These are phyloP conservation scores for Platichthys flesus DNA, from an alignment of 2,113 vertebrate genomes.

Conservation along the genomic window DNA sequence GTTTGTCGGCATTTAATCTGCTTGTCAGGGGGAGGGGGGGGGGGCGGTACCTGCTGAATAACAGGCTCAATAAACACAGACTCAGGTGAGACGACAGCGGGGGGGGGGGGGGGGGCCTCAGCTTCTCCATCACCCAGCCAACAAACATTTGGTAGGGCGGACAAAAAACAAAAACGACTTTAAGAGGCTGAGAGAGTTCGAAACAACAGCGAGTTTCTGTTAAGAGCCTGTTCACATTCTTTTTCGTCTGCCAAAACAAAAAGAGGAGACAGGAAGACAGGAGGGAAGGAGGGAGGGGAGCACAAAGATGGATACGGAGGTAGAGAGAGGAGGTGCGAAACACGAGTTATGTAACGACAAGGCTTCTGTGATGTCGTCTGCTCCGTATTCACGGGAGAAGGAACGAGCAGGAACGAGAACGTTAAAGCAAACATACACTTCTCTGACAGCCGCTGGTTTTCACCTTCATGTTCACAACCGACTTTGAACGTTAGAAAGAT, in stretches of 20 bases:
- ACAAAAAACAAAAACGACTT: conserved; percentile 10
- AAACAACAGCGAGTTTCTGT: conserved; percentile 53
- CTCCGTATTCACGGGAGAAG: conserved; percentile 54
- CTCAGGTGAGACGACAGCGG: too few relatives aligned
- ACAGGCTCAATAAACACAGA: too few relatives aligned
- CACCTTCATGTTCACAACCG: conserved; percentile 26
- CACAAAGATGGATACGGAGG: conserved; percentile 27
- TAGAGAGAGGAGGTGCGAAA: conserved; percentile 47
- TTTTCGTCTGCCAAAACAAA: conserved; percentile 44
- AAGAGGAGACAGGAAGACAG: conserved; percentile 36
- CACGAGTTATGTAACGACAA: conserved; percentile 64
- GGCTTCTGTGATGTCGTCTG: conserved; percentile 63
- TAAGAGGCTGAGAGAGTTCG: conserved; percentile 27
- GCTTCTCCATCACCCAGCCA: not conserved
- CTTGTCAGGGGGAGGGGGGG: not conserved
- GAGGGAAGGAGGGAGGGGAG: conserved; percentile 2
- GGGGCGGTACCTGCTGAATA: not conserved
- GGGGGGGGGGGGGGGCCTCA: not conserved
- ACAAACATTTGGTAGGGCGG: conserved; percentile 64
- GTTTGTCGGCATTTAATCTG: conserved; percentile 39
- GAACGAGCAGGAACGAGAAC: conserved; percentile 15
- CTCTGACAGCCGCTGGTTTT: conserved; percentile 44
- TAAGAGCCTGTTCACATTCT: conserved; percentile 52
- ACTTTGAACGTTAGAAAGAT: conserved; percentile 54
- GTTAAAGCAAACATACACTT: conserved; percentile 55